Conservation (phyloP, 2,888 invertebrate species). For the Geophilus truncorum region DNA sequence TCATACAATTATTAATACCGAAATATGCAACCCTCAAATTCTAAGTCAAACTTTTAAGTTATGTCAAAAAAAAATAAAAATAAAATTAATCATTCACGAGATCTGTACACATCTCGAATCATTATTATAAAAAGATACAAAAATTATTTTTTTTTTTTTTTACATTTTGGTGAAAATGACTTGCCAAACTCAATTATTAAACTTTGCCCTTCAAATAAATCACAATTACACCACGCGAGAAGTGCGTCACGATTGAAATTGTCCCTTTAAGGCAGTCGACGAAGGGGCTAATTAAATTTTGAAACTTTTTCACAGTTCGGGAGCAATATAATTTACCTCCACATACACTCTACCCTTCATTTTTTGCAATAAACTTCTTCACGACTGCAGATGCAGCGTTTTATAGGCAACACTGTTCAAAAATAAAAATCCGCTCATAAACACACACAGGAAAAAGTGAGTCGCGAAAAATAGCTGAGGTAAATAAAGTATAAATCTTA, state of each 20-base stretch:
- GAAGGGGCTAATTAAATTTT: not conserved
- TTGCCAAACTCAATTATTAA: not conserved
- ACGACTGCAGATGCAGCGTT: not conserved
- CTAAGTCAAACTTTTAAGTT: no score
- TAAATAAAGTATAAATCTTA: not conserved
- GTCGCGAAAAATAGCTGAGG: no score
- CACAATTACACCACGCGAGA: not conserved
- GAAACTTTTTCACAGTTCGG: not conserved
- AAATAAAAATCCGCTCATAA: no score
- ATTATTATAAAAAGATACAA: no score
- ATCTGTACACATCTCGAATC: no score
- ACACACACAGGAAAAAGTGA: no score
- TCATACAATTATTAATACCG: no score
- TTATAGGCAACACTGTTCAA: not conserved
- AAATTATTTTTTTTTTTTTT: no score
- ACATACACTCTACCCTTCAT: not conserved
- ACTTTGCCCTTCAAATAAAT: not conserved
- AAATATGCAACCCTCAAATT: no score
- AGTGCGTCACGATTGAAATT: not conserved
- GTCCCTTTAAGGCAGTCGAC: not conserved
- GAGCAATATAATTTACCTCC: not conserved
- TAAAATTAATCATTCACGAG: no score
- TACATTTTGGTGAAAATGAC: no score
- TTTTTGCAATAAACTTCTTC: not conserved
- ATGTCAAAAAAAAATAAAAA: no score